A percentile compares a stretch with the other conserved stretches of the same genome.
Evolutionary conservation across 2,113 vertebrate genomes (phyloP).

Genomic region (Macrotis lagotis): DNA sequence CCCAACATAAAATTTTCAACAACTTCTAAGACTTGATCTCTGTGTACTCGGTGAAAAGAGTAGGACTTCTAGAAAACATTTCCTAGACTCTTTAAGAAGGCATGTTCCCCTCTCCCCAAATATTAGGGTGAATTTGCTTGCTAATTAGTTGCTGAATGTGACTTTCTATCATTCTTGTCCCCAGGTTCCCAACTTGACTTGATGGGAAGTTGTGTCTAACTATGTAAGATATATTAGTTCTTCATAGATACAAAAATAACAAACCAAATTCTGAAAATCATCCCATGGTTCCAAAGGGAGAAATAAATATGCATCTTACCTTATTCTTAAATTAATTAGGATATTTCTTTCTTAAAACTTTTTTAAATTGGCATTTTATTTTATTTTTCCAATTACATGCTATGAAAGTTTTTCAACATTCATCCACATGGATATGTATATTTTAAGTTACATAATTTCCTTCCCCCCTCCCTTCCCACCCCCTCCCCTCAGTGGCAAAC

Average conservation of each 20-base stretch:
- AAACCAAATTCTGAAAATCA: background rate
- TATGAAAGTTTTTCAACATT: too few species aligned
- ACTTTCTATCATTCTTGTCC: background rate
- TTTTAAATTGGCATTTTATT: too few species aligned
- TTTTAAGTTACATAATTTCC: too few species aligned
- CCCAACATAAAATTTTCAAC: background rate
- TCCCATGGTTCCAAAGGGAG: background rate
- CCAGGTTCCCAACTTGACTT: background rate
- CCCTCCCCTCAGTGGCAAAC: too few species aligned
- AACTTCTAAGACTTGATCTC: background rate
- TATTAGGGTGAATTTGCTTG: background rate
- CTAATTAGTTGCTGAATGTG: background rate
- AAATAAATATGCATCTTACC: background rate
- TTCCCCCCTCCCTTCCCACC: too few species aligned
- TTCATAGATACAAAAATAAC: background rate
- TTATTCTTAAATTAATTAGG: background rate
- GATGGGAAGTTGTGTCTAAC: background rate
- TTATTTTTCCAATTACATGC: too few species aligned
- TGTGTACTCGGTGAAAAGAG: background rate
- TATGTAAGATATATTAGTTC: background rate
- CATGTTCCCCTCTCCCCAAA: background rate
- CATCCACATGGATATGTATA: too few species aligned
- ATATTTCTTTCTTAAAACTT: background rate
- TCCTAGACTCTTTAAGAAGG: background rate
- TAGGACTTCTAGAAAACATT: background rate